Evolutionary conservation across 1,140 invertebrate genomes (phyloP), one percentile per base, ranked within the genome.

Genomic region (Drosophila athabasca): DNA sequence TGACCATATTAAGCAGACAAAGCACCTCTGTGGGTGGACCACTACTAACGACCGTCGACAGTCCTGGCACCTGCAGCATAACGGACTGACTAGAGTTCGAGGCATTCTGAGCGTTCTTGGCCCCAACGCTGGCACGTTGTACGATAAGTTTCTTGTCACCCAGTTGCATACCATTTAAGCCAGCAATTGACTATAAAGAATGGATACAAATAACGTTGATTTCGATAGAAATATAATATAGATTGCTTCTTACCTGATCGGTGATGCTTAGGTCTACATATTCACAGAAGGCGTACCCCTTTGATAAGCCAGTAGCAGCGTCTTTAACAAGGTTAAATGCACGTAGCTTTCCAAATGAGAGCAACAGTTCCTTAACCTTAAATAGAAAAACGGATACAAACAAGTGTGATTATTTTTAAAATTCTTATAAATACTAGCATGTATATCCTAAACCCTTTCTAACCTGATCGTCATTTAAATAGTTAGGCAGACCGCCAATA

Each of bases 381-480:
- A 92, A 83, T 39, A 57, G 3, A 5, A 19, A 7, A 71, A 54
- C 2, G 6, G 7, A 29, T 0, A 60, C 5, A 48, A 51, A 24
- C 5, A 2, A 2, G 7, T 31, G 31, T 39, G 19, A 17, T 9
- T 0, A 35, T 22, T 39, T 2, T 19, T 39, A n/a, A 2, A n/a
- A 31, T 46, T 24, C 5, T 17, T 6, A 15, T n/a, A 24, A 6
- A 57, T 29, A 0, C 4, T 19, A 19, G 17, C 17, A 19, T 1
- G 17, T 19, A 39, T 26, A 26, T 3, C 5, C 4, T 5, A 39
- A 3, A 39, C 0, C 4, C 11, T 13, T 22, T 79, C 93, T 94
- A 96, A 99, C 98, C 96, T 99, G 99, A 92, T 99, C 99, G 93
- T 99, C 98, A 92, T 99, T 99, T 59, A 99, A 94, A 94, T 99